phyloP scores from a whole-genome alignment of 37 sponge, comb jelly and placozoan genomes.

The Corticium candelabrum region DNA sequence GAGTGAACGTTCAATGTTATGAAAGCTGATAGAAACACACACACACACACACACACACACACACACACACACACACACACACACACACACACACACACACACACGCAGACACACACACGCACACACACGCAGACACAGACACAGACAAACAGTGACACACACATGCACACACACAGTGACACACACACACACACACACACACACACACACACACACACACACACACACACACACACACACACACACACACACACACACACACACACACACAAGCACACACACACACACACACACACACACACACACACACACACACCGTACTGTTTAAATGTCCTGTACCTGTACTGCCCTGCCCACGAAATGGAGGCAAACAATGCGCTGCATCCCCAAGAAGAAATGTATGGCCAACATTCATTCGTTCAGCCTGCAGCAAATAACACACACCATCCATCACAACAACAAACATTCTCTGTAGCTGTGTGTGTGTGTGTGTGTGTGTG shows the following conservation, averaged over 20 bases:
- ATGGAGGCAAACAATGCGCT: constrained; percentile 1
- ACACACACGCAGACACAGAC: no score
- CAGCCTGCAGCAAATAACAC: not conserved
- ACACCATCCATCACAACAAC: not conserved
- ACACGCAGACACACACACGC: no score
- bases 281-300: constrained; percentile 1
- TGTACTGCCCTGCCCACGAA: not conserved
- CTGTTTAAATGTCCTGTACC: not conserved
- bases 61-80: not conserved
- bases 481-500: no score
- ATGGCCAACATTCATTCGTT: not conserved
- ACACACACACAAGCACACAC: no score
- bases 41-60: not conserved
- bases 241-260: not conserved
- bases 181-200: not conserved
- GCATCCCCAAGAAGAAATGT: constrained; percentile 1
- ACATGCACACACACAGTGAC: constrained; percentile 8
- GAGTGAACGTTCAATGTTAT: no score
- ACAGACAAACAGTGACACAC: no score
- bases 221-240: constrained; percentile 8
- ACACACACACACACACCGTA: not conserved
- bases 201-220: constrained; percentile 6
- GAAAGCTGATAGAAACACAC: no score
- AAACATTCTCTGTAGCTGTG: not conserved
- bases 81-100: not conserved